These are phyloP conservation scores for Carabus problematicus DNA, from an alignment of 2,888 invertebrate species.

Conservation along the genomic window DNA sequence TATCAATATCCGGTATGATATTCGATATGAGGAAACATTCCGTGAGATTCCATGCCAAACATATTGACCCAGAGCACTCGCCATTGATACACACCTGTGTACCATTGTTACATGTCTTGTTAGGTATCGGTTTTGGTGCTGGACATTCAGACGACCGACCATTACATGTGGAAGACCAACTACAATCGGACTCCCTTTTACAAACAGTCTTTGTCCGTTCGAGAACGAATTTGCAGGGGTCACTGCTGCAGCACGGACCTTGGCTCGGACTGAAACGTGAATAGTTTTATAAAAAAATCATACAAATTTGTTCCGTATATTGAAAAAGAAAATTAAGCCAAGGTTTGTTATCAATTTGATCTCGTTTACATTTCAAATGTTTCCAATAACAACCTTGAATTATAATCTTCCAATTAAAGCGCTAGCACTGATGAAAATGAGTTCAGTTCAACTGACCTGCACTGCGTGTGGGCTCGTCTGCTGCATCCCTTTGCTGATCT, in stretches of 20 bases:
- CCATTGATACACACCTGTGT: slow-evolving; percentile 86
- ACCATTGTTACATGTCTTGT: slow-evolving; percentile 97
- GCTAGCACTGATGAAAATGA: too few species aligned
- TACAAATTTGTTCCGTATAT: too few species aligned
- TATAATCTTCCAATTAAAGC: too few species aligned
- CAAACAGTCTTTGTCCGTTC: slow-evolving; percentile 69
- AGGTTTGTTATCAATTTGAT: too few species aligned
- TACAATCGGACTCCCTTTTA: slow-evolving; percentile 88
- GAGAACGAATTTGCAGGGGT: slow-evolving; percentile 79
- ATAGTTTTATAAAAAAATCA: slow-evolving; percentile 12
- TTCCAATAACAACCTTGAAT: too few species aligned
- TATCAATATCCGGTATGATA: slow-evolving; percentile 76
- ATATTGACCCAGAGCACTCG: slow-evolving; percentile 94
- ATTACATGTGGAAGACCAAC: slow-evolving; percentile 85
- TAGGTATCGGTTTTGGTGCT: slow-evolving; percentile 76
- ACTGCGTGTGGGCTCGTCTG: slow-evolving; percentile 77
- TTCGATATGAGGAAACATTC: slow-evolving; percentile 93
- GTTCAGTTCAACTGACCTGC: slow-evolving; percentile 66
- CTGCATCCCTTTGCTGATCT: slow-evolving; percentile 80
- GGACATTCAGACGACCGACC: slow-evolving; percentile 90
- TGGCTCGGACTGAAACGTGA: slow-evolving; percentile 84
- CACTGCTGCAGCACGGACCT: slow-evolving; percentile 92
- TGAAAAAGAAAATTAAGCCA: too few species aligned
- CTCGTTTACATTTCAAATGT: too few species aligned
- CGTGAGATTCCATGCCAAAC: slow-evolving; percentile 90